Evolutionary conservation across 2,797 vertebrate genomes (phyloP), one percentile per base, ranked within the genome.

Genomic region (Oreortyx pictus): DNA sequence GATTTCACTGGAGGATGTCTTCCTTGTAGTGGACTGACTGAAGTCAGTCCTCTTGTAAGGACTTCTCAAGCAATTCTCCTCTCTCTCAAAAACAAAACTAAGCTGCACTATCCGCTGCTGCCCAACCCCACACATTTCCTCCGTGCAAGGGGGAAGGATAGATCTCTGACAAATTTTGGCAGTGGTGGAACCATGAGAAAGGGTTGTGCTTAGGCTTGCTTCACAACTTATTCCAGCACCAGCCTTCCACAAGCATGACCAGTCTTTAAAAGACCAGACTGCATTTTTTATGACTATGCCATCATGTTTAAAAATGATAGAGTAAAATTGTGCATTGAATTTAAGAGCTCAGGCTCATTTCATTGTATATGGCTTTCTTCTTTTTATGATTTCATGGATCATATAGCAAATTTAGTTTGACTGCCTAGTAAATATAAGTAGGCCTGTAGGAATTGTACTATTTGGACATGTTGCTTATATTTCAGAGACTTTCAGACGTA

Each of bases 371-470:
- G 62, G 27, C 31, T 77, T 70, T 86, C 65, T 67, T 44, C 41
- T 82, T 79, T 93, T 93, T 77, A 79, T 82, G 65, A 39, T 90
- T 90, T 92, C 41, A 80, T 80, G 89, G 61, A 31, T 90, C 65
- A 35, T 77, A 64, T 33, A 79, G 65, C 61, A 95, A 87, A 82
- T 90, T 60, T 73, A 67, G 29, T 90, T 86, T 88, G 81, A 89
- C 57, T 74, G 29, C 11, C 49, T 64, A 39, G 72, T 85, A 90
- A 90, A 95, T 72, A 35, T 31, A 89, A 90, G 74, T 75, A 88
- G 90, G 37, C 84, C 82, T 64, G 12, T 72, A 86, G 87, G 47
- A 92, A 74, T 85, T 89, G 46, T 67, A 15, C 46, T 57, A 3
- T 82, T 93, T 82, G 75, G 50, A 64, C 74, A 7, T 8, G 22